Percentiles rank a stretch among this genome's conserved stretches.
Conservation (phyloP, 2,113 vertebrate genomes). For the Murina feae region DNA sequence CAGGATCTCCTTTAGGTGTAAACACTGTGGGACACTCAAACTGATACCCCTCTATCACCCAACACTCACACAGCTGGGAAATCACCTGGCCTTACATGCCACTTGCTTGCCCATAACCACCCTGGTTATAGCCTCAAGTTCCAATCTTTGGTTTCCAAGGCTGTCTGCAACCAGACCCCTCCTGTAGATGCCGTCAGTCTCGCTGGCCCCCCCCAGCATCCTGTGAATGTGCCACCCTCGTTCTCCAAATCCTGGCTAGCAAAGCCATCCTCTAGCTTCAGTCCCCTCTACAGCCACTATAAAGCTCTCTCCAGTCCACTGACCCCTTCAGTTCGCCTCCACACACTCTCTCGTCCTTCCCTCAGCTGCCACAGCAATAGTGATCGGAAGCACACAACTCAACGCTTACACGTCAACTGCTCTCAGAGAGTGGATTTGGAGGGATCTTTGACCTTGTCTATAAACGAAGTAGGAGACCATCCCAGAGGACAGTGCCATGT, state of each 20-base stretch:
- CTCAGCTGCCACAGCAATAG: neutral
- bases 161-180: neutral
- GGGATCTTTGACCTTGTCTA: no score
- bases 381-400: neutral
- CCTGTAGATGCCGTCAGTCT: neutral
- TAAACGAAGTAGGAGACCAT: no score
- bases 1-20: neutral
- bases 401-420: neutral
- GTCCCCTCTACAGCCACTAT: neutral
- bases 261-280: neutral
- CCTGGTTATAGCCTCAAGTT: neutral
- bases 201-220: neutral
- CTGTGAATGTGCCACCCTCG: neutral
- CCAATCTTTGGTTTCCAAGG: neutral
- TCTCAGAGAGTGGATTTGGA: no score
- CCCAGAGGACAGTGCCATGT: no score
- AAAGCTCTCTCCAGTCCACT: neutral
- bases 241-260: neutral
- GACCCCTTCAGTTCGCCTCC: neutral
- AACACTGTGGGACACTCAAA: neutral
- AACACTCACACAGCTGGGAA: neutral
- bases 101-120: neutral
- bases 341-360: no score
- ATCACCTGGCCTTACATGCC: neutral
- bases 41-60: no score